phyloP scores from a whole-genome alignment of 1,140 invertebrate species.

The Platyscapa corneri region DNA sequence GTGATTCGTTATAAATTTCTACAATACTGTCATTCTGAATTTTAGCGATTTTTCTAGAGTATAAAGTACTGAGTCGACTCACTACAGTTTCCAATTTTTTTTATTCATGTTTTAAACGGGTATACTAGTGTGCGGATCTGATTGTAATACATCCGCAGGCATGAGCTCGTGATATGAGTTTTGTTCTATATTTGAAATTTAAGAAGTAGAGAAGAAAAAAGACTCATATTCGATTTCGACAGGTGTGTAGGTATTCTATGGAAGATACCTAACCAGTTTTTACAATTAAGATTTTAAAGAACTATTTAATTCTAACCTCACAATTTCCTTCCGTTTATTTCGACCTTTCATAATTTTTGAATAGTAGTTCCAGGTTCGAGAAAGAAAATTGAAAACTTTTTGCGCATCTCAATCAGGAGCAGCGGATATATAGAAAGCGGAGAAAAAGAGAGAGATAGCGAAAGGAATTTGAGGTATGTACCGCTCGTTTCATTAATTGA shows the following conservation, averaged over 20 bases:
- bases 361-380: not conserved
- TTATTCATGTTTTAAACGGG: not conserved
- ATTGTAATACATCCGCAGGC: not conserved
- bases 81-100: not conserved
- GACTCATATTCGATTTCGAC: not conserved
- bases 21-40: not conserved
- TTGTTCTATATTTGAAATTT: not conserved
- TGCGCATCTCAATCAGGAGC: not conserved
- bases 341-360: not conserved
- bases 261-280: not conserved
- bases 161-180: not conserved
- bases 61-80: not conserved
- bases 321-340: not conserved
- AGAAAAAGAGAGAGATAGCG: not conserved
- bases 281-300: not conserved
- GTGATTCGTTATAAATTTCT: conserved; percentile 1
- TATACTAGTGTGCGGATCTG: not conserved
- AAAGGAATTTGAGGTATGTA: conserved; percentile 20
- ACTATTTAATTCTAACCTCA: conserved; percentile 1
- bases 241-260: not conserved
- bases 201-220: not conserved
- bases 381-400: not conserved
- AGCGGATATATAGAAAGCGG: not conserved
- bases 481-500: not conserved
- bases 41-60: conserved; percentile 33